Conservation (phyloP, 2,888 invertebrate species). For the Aricia artaxerxes region DNA sequence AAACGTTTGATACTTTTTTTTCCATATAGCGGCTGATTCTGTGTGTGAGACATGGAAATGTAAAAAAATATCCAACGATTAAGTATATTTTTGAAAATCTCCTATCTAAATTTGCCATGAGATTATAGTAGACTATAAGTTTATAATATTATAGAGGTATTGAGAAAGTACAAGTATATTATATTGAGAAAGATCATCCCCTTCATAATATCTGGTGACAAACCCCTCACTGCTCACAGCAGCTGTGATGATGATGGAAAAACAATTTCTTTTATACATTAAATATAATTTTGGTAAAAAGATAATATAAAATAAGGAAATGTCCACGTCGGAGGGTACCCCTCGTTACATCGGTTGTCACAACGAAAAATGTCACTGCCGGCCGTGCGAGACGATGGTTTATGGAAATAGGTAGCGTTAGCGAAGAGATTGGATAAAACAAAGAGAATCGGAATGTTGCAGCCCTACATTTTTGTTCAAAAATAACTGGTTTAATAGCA, state of each 20-base stretch:
- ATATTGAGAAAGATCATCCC: too few relatives aligned
- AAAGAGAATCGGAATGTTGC: neutral
- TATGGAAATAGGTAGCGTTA: conserved; percentile 23
- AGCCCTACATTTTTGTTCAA: neutral
- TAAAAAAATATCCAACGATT: too few relatives aligned
- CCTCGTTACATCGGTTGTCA: conserved; percentile 28
- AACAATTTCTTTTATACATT: conserved; percentile 7
- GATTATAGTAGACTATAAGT: too few relatives aligned
- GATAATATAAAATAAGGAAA: conserved; percentile 25
- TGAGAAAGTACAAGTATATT: too few relatives aligned
- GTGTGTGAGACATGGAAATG: too few relatives aligned
- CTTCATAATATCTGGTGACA: neutral
- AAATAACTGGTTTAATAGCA: neutral
- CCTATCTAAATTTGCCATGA: too few relatives aligned
- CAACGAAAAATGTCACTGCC: conserved; percentile 30
- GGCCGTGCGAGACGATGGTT: conserved; percentile 27
- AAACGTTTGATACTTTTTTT: too few relatives aligned
- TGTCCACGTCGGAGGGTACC: conserved; percentile 2
- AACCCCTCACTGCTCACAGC: neutral
- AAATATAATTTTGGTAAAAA: conserved; percentile 12
- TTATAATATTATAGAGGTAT: too few relatives aligned
- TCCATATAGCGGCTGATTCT: too few relatives aligned
- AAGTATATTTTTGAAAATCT: too few relatives aligned
- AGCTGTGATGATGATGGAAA: neutral
- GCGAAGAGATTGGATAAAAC: conserved; percentile 23